Conservation (phyloP, 2,888 invertebrate species). For the Caenorhabditis sp. region DNA sequence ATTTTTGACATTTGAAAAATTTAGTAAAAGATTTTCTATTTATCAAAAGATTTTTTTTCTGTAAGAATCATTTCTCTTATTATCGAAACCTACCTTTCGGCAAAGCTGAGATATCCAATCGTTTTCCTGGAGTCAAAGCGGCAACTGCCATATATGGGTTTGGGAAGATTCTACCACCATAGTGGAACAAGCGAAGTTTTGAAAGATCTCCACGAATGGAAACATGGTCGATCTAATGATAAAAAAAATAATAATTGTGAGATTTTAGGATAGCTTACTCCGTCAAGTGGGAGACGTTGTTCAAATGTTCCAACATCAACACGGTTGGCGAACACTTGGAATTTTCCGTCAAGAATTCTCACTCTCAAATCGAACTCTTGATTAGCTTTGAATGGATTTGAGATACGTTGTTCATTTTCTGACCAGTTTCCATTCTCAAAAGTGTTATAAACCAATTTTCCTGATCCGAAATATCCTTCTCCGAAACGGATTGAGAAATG, state of each 20-base stretch:
- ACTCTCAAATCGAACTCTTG: constrained; percentile 68
- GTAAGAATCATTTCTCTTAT: constrained; percentile 11
- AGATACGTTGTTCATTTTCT: constrained; percentile 67
- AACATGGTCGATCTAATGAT: constrained; percentile 65
- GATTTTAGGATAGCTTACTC: constrained; percentile 51
- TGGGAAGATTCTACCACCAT: constrained; percentile 67
- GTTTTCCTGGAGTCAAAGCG: constrained; percentile 64
- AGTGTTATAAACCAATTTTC: constrained; percentile 68
- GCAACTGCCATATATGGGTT: constrained; percentile 69
- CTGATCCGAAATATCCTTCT: constrained; percentile 57
- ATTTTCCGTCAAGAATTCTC: constrained; percentile 65
- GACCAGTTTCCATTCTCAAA: constrained; percentile 69
- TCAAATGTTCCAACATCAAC: constrained; percentile 67
- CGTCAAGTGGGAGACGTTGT: constrained; percentile 62
- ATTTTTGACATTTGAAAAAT: no score
- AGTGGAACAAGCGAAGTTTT: constrained; percentile 67
- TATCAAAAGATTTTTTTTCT: no score
- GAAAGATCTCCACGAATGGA: constrained; percentile 67
- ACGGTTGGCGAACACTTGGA: constrained; percentile 69
- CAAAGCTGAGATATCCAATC: constrained; percentile 67
- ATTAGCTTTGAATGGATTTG: constrained; percentile 66
- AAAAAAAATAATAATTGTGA: not conserved
- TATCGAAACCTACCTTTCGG: constrained; percentile 52
- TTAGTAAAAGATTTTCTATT: no score
- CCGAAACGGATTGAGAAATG: constrained; percentile 70